A percentile compares a stretch with the other conserved stretches of the same genome.
Conservation (phyloP, 2,797 vertebrate genomes). For the Gephyroberyx darwinii region DNA sequence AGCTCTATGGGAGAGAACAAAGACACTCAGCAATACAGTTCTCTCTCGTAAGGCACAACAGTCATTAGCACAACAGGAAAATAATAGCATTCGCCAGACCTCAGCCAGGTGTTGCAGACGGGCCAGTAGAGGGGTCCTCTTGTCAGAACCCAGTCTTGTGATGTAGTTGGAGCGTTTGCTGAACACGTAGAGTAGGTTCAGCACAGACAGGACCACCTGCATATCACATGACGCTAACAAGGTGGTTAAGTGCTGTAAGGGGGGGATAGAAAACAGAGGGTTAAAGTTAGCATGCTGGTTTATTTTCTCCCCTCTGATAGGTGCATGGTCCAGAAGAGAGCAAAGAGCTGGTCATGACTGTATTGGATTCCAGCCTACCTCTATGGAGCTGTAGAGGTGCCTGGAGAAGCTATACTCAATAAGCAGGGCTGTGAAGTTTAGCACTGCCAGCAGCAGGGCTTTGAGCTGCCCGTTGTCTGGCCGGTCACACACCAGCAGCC, state of each 20-base stretch:
- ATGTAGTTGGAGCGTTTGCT: slow-evolving; percentile 99
- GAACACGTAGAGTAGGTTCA: slow-evolving; percentile 98
- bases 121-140: slow-evolving; percentile 92
- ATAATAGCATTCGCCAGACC: slow-evolving; percentile 75
- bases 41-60: slow-evolving; percentile 44
- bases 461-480: slow-evolving; percentile 92
- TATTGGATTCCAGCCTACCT: slow-evolving; percentile 79
- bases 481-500: slow-evolving; percentile 95
- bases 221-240: slow-evolving; percentile 97
- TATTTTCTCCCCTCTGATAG: slow-evolving; percentile 5
- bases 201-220: slow-evolving; percentile 97
- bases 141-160: slow-evolving; percentile 94
- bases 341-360: background rate
- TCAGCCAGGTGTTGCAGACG: slow-evolving; percentile 97
- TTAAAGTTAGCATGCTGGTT: slow-evolving; percentile 19
- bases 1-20: slow-evolving; percentile 84
- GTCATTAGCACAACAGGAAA: slow-evolving; percentile 42
- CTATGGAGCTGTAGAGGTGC: slow-evolving; percentile 98
- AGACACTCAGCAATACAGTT: slow-evolving; percentile 57
- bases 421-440: slow-evolving; percentile 96
- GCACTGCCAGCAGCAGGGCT: slow-evolving; percentile 92
- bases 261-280: slow-evolving; percentile 37
- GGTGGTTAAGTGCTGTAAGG: slow-evolving; percentile 92
- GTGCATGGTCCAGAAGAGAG: background rate
- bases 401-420: slow-evolving; percentile 99